phyloP scores from a whole-genome alignment of 92 coral and sea anemone species.

The Actinostola sp. region DNA sequence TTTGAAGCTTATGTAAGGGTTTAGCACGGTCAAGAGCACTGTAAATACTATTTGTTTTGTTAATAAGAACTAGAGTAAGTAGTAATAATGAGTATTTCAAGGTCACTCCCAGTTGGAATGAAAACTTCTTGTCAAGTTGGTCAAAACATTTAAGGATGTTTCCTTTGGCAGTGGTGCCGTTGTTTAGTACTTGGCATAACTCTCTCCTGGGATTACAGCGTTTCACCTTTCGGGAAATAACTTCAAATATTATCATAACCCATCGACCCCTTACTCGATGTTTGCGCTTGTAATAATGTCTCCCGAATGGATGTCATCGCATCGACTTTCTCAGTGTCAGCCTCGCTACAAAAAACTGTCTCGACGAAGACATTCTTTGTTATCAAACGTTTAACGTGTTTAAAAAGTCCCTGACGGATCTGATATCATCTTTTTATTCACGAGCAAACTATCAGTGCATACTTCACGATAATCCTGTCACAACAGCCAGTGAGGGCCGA shows the following conservation, averaged over 20 bases:
- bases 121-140: slow-evolving; percentile 3
- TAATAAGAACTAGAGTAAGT: slow-evolving; percentile 3
- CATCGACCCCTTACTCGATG: slow-evolving; percentile 16
- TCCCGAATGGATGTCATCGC: background rate
- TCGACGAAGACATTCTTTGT: slow-evolving; percentile 5
- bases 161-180: slow-evolving; percentile 6
- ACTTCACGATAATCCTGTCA: slow-evolving; percentile 13
- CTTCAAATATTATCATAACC: slow-evolving; percentile 23
- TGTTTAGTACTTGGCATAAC: slow-evolving; percentile 12
- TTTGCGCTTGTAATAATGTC: slow-evolving; percentile 10
- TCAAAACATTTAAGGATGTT: slow-evolving; percentile 15
- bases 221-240: slow-evolving; percentile 9
- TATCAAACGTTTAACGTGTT: slow-evolving; percentile 17
- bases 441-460: slow-evolving; percentile 10
- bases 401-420: slow-evolving; percentile 13
- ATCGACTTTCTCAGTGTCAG: background rate
- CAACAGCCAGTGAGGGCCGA: slow-evolving; percentile 10
- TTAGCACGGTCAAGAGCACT: slow-evolving; percentile 32
- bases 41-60: slow-evolving; percentile 25
- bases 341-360: background rate
- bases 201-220: background rate
- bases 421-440: slow-evolving; percentile 12
- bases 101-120: slow-evolving; percentile 23
- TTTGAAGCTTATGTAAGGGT: slow-evolving; percentile 23
- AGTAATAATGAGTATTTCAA: background rate